Evolutionary conservation across 2,888 invertebrate species (phyloP), one percentile per base, ranked within the genome.

Genomic region (Drosophila siamana): DNA sequence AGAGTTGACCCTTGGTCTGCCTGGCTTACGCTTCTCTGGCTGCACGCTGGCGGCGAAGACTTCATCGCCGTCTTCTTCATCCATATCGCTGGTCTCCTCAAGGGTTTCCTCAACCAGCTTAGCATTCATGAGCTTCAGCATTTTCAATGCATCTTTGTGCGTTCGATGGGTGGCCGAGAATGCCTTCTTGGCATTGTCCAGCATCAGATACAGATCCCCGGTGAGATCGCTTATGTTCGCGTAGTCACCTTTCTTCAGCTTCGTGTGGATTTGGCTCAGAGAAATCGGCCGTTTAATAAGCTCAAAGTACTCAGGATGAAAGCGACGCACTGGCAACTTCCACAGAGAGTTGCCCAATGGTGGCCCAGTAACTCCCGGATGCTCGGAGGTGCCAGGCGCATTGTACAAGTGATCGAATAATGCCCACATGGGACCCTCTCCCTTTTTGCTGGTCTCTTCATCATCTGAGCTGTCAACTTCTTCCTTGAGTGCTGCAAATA

Each of bases 221-320:
- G 98, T 97, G 41, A 99, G 95, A 91, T 98, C 97, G 26, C 96
- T 96, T 0, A 98, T 93, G 9, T 96, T 97, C 0, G 95, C 96
- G 90, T 98, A 98, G 78, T 94, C 95, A 22, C 96, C 96, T 76
- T 95, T 95, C 86, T 95, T 94, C n/a, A 97, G 94, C 91, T 97
- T 97, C 62, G 95, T 95, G 78, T 95, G 94, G 68, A 99, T 98
- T 93, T 98, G 98, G 79, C 96, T 95, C 87, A 99, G 93, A 0
- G 99, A 98, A 80, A 99, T 96, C 0, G 99, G 99, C 89, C 97
- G 97, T 90, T 98, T 97, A 54, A 99, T 99, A 91, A 98, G 97
- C 84, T 97, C 97, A 93, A 98, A 99, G 92, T 99, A 99, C 93
- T 99, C 99, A 0, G 99, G 98, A 93, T 99, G 98, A 76, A 96